phyloP scores from a whole-genome alignment of 2,797 vertebrate species.

The Novumbra hubbsi region DNA sequence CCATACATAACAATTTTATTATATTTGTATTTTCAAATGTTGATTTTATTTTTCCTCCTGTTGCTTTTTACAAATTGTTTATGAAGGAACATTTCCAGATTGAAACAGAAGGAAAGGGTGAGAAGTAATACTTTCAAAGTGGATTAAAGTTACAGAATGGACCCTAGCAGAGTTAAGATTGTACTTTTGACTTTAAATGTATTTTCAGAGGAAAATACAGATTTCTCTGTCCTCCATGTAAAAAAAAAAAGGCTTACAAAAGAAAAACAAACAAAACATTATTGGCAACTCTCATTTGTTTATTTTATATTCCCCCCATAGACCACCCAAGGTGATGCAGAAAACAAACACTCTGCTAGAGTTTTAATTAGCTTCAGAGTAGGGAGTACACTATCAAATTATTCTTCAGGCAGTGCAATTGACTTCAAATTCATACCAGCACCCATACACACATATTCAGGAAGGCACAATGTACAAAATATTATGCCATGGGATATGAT shows the following conservation, averaged over 20 bases:
- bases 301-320: constrained; percentile 25
- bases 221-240: not conserved
- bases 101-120: not conserved
- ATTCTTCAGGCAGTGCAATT: constrained; percentile 15
- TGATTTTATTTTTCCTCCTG: not conserved
- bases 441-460: constrained; percentile 19
- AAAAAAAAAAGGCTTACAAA: constrained; percentile 35
- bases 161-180: not conserved
- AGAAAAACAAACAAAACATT: constrained; percentile 61
- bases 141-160: not conserved
- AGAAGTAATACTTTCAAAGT: not conserved
- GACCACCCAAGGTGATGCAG: constrained; percentile 32
- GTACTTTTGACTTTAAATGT: not conserved
- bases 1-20: too few relatives aligned
- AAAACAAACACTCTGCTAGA: constrained; percentile 25
- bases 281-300: constrained; percentile 39
- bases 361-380: constrained; percentile 39
- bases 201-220: not conserved
- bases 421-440: constrained; percentile 14
- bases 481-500: not conserved
- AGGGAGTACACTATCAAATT: constrained; percentile 16
- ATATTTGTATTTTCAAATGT: too few relatives aligned
- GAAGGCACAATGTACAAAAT: not conserved
- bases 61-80: not conserved
- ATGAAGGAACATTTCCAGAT: not conserved